Base-by-base conservation (phyloP, 2,113 vertebrate species). In the Antechinus flavipes region DNA sequence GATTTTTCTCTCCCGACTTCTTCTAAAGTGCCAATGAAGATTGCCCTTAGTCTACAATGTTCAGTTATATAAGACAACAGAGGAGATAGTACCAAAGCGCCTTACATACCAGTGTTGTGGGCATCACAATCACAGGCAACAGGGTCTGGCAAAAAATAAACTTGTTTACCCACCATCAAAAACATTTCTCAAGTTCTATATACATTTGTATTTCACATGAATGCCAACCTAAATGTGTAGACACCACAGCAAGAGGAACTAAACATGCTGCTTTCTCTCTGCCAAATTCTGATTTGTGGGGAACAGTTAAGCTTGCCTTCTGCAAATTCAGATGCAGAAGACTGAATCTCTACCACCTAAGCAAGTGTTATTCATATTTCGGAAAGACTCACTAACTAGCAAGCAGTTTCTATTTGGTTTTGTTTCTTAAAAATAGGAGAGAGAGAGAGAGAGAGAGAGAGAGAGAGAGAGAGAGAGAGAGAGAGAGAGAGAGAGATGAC, bases 121-220 rank as follows among this genome's bases (percentile, higher is more conserved):
- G 96, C 95, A 97, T 89, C 97, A 52, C 93, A 98, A 50, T 90
- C 49, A 46, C 49, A 95, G 95, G 97, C 96, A 98, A 98, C 93
- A 96, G 16, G 97, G 95, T 97, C 97, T 96, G 94, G 95, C 96
- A 95, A 97, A 98, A 98, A 97, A 95, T 97, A 96, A 98, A 98
- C 95, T 97, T 97, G 97, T 97, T 98, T 98, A 97, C 61, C 56
- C 97, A 97, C 55, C 2, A 2, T 95, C 97, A 98, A 98, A 84
- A 98, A 97, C 97, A 97, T 95, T 96, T 97, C 96, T 93, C 55
- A 97, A 96, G 93, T 93, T 91, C 94, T 96, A 91, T 95, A 24
- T 94, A 68, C 93, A 95, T 89, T 97, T 98, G 96, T 93, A 35
- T 49, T 96, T 93, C 93, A 54, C 95, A 95, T 93, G 96, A 97